Base-by-base conservation (phyloP, 2,888 invertebrate genomes). In the Sesia bembeciformis region DNA sequence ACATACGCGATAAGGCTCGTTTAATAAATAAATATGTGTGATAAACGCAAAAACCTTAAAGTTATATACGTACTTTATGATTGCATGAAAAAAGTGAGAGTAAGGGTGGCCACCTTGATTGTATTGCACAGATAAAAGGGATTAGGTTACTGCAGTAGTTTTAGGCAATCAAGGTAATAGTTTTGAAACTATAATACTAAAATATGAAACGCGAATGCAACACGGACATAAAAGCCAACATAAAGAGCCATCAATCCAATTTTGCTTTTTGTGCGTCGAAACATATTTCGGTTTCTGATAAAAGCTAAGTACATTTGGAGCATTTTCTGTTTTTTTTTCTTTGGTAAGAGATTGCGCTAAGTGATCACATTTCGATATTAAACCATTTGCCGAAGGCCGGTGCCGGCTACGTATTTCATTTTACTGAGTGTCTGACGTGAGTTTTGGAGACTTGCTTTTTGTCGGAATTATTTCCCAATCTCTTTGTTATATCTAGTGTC, bases 301-400 rank as follows among this genome's bases (percentile, higher is more conserved):
- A 82, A 84, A 83, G 80, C 83, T 81, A 82, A 80, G 81, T 83
- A 85, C 78, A 75, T 82, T 81, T 66, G 72, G 72, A 69, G 74
- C 67, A 75, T 53, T 77, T 76, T 76, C 78, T 81, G 78, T 84
- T 80, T 81, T 79, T 76, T 78, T 83, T 81, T 81, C 82, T 82
- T 84, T 87, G 86, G 85, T 86, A 81, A 81, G 86, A 88, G 88
- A 88, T 88, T 87, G 85, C 86, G 85, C 88, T 88, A 89, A 88
- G 88, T 89, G 88, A 89, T 87, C 88, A 88, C 89, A 88, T 89
- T 89, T 88, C 88, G 88, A 88, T 89, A 89, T 89, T 88, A 88
- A 87, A 86, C 87, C 88, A 86, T 88, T 88, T 87, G 84, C 84
- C 80, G 84, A 83, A 84, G 85, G 85, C 85, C 86, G 74, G 84